Evolutionary conservation across 1,140 invertebrate genomes (phyloP).

Genomic region (Agrypnia vestita): DNA sequence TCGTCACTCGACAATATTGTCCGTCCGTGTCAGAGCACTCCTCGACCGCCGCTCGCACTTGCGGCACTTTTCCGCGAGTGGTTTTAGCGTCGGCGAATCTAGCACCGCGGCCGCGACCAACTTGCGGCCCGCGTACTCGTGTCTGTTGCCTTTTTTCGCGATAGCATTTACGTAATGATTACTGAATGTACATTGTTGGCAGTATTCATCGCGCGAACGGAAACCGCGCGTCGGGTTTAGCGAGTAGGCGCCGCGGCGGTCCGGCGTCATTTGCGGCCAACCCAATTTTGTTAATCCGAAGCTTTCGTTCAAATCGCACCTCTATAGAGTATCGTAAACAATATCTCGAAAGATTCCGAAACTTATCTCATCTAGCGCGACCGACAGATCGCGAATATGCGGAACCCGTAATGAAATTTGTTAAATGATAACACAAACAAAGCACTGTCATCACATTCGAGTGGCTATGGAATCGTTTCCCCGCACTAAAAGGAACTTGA

Average conservation of each 20-base stretch:
- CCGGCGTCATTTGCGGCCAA: too few species aligned
- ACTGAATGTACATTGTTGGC: slow-evolving; percentile 22
- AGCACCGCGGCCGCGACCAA: not conserved
- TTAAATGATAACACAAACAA: not conserved
- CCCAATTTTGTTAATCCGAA: too few species aligned
- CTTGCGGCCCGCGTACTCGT: slow-evolving; percentile 15
- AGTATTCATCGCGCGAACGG: not conserved
- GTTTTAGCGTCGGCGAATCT: not conserved
- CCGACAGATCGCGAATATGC: too few species aligned
- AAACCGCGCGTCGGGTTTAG: not conserved
- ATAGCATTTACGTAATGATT: slow-evolving; percentile 9
- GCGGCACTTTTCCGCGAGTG: slow-evolving; percentile 3
- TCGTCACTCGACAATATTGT: slow-evolving; percentile 13
- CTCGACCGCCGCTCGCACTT: not conserved
- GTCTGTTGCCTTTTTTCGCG: slow-evolving; percentile 9
- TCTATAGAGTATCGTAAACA: too few species aligned
- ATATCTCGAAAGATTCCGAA: too few species aligned
- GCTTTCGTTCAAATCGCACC: too few species aligned
- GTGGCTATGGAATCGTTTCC: not conserved
- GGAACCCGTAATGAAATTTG: too few species aligned
- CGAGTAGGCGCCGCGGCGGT: slow-evolving; percentile 2
- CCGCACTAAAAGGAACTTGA: not conserved
- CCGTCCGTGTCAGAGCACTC: not conserved
- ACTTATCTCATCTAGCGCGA: too few species aligned
- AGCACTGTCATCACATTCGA: not conserved